Conservation (phyloP, 2,888 invertebrate species). For the Caenorhabditis zanzibari region DNA sequence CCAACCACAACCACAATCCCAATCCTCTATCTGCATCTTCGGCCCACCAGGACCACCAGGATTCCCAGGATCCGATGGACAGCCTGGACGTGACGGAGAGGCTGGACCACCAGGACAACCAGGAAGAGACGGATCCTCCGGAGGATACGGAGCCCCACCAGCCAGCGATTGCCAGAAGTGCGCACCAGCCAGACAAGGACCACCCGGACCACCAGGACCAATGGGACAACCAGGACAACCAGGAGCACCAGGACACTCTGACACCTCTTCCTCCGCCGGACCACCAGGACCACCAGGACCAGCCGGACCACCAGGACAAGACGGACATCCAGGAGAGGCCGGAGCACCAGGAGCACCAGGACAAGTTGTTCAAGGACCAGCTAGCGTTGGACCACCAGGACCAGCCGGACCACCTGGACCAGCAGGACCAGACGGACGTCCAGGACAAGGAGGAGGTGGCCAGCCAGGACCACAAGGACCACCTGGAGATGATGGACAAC, state of each 20-base stretch:
- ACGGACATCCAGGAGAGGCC: conserved; percentile 67
- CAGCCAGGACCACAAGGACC: conserved; percentile 69
- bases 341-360: conserved; percentile 69
- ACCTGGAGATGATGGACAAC: conserved; percentile 62
- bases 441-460: conserved; percentile 67
- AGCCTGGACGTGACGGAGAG: conserved; percentile 61
- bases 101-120: conserved; percentile 60
- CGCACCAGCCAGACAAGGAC: conserved; percentile 62
- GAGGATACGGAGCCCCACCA: conserved; percentile 4
- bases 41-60: conserved; percentile 76
- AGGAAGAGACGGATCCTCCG: conserved; percentile 49
- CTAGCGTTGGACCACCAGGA: conserved; percentile 61
- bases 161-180: conserved; percentile 56
- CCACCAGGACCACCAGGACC: conserved; percentile 72
- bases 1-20: conserved; percentile 39
- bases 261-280: conserved; percentile 34
- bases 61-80: conserved; percentile 73
- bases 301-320: conserved; percentile 68
- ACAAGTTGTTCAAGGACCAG: conserved; percentile 56
- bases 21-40: conserved; percentile 63
- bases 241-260: conserved; percentile 56
- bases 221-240: conserved; percentile 65
- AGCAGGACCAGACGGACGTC: conserved; percentile 61
- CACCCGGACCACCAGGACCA: conserved; percentile 71
- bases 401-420: conserved; percentile 63